A percentile compares a stretch with the other conserved stretches of the same genome.
Evolutionary conservation across 1,140 invertebrate species (phyloP).

Genomic region (Drosophila pseudoobscura): DNA sequence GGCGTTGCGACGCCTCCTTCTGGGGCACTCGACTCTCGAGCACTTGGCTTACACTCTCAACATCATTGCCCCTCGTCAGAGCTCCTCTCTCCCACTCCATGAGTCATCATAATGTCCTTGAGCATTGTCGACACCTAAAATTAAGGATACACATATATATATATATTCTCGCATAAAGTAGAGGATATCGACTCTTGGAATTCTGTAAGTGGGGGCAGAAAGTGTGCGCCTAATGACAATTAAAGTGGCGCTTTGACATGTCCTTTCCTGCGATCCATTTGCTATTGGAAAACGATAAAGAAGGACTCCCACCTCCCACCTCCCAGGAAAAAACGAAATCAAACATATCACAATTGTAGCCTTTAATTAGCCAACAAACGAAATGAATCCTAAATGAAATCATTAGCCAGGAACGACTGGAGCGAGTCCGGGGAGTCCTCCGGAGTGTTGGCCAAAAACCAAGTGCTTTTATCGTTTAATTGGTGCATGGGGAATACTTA

Average conservation of each 20-base stretch:
- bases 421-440: too few relatives aligned
- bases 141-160: slow-evolving; percentile 44
- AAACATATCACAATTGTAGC: slow-evolving; percentile 26
- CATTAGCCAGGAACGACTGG: slow-evolving; percentile 22
- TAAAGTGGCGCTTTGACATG: slow-evolving; percentile 51
- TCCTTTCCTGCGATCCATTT: slow-evolving; percentile 1
- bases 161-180: background rate
- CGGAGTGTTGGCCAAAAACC: slow-evolving; percentile 33
- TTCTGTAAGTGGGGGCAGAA: slow-evolving; percentile 22
- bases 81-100: background rate
- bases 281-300: slow-evolving; percentile 70
- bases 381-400: slow-evolving; percentile 61
- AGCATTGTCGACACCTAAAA: slow-evolving; percentile 67
- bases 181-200: slow-evolving; percentile 7
- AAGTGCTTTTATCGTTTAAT: slow-evolving; percentile 67
- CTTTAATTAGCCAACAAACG: slow-evolving; percentile 57
- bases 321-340: slow-evolving; percentile 30
- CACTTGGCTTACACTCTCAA: slow-evolving; percentile 37
- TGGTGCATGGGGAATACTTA: slow-evolving; percentile 61
- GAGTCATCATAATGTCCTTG: slow-evolving; percentile 53
- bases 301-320: background rate
- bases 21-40: slow-evolving; percentile 19
- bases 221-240: slow-evolving; percentile 67
- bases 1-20: background rate
- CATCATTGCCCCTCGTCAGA: slow-evolving; percentile 5